Evolutionary conservation across 2,113 vertebrate species (phyloP), one percentile per base, ranked within the genome.

Genomic region (Oryzias javanicus): DNA sequence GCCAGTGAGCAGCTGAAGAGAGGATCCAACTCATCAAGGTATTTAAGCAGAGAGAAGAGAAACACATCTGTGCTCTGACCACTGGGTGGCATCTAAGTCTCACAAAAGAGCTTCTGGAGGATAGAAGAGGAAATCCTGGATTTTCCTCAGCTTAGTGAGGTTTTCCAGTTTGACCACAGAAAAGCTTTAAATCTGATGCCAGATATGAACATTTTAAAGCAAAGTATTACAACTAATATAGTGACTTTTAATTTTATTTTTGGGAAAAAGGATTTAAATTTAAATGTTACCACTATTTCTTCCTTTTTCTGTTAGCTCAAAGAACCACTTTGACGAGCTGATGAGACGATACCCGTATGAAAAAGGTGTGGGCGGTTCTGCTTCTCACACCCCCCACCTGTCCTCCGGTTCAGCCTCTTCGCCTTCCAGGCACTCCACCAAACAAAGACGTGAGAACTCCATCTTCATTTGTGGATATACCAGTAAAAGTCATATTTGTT

Each of bases 361-460:
- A 1, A 53, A 78, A 61, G 88, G 60, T 0, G 62, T 76, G 47
- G 29, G 63, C 55, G 91, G 93, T 10, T 51, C 82, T 17, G 55
- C 58, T 25, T 91, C 92, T 17, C 86, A 90, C 8, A 87, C 88
- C 0, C 78, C 79, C 10, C 90, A 88, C 45, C 89, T 80, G 55
- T 98, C 94, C 0, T 82, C 93, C 14, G 90, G 80, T 16, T 78
- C 90, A 16, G 76, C 84, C 42, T 88, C 92, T 1, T 97, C 94
- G 0, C 95, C 95, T 42, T 93, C 94, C 4, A 93, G 91, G 47
- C 56, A 86, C 61, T 96, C 93, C 20, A 82, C 83, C n/a, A 93
- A 82, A 81, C 96, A 83, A 79, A 94, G 83, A 86, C 91, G 89
- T 75, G 56, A 65, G 64, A 19, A 10, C 6, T 25, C 10, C 15